These are phyloP conservation scores for Scalopus aquaticus DNA, from an alignment of 2,113 vertebrate species.

Conservation along the genomic window DNA sequence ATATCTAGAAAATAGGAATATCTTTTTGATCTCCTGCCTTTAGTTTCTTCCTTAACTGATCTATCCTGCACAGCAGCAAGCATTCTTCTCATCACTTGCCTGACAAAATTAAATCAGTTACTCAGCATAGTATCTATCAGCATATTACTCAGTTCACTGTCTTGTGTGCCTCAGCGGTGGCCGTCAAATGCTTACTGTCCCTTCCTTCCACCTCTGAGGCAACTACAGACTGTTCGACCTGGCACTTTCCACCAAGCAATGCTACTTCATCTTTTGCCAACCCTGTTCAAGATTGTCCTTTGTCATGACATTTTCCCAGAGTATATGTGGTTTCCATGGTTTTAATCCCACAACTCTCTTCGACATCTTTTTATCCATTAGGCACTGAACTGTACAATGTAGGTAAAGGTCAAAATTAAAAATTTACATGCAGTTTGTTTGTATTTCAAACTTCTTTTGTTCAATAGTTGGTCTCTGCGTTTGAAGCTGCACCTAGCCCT, in stretches of 20 bases:
- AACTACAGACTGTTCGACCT: background rate
- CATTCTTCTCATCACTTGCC: background rate
- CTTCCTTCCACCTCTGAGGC: background rate
- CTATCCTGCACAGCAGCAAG: background rate
- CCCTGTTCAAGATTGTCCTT: background rate
- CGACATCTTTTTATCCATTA: background rate
- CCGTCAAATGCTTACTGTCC: background rate
- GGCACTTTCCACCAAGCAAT: background rate
- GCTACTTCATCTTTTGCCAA: background rate
- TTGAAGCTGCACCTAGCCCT: background rate
- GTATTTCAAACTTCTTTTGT: slow-evolving; percentile 14
- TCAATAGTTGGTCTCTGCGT: background rate
- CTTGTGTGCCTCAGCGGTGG: background rate
- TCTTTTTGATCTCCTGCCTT: background rate
- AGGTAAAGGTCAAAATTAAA: background rate
- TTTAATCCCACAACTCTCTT: background rate
- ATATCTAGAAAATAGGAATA: background rate
- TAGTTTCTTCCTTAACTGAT: background rate
- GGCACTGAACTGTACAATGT: background rate
- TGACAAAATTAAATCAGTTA: background rate
- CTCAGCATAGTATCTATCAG: background rate
- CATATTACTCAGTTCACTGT: background rate
- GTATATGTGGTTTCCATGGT: background rate
- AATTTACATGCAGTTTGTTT: background rate
- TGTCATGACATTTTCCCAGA: background rate